These are phyloP conservation scores for Ornithoptera alexandrae DNA, from an alignment of 2,888 invertebrate species.

Conservation along the genomic window DNA sequence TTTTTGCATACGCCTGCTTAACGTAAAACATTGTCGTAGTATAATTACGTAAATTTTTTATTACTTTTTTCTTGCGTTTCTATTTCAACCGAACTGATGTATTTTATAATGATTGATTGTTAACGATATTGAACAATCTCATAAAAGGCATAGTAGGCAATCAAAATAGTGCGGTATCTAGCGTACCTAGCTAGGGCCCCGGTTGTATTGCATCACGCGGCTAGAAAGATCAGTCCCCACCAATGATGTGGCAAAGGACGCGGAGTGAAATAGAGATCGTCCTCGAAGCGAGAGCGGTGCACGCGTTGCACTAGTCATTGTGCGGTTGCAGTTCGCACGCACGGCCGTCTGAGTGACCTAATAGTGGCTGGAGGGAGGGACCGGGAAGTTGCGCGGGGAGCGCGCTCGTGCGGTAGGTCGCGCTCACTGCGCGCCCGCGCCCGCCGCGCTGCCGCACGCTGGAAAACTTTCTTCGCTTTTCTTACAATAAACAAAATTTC, in stretches of 20 bases:
- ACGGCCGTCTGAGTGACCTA: slow-evolving; percentile 77
- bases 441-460: slow-evolving; percentile 46
- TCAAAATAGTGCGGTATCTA: slow-evolving; percentile 57
- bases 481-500: slow-evolving; percentile 69
- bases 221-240: slow-evolving; percentile 79
- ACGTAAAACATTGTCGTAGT: neutral
- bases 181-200: slow-evolving; percentile 63
- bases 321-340: slow-evolving; percentile 77
- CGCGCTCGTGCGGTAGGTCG: slow-evolving; percentile 78
- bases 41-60: neutral
- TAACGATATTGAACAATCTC: neutral
- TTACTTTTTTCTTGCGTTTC: neutral
- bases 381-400: slow-evolving; percentile 70
- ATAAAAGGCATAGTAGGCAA: slow-evolving; percentile 41
- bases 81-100: no score
- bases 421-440: slow-evolving; percentile 74
- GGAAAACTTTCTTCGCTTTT: slow-evolving; percentile 79
- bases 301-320: slow-evolving; percentile 79
- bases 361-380: slow-evolving; percentile 79
- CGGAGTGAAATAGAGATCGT: slow-evolving; percentile 79
- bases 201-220: slow-evolving; percentile 69
- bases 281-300: slow-evolving; percentile 80
- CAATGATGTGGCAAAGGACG: slow-evolving; percentile 77
- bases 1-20: neutral
- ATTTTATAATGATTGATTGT: neutral